Conservation (phyloP, 35 echinoderm and acorn worm genomes). For the Strongylocentrotus purpuratus region DNA sequence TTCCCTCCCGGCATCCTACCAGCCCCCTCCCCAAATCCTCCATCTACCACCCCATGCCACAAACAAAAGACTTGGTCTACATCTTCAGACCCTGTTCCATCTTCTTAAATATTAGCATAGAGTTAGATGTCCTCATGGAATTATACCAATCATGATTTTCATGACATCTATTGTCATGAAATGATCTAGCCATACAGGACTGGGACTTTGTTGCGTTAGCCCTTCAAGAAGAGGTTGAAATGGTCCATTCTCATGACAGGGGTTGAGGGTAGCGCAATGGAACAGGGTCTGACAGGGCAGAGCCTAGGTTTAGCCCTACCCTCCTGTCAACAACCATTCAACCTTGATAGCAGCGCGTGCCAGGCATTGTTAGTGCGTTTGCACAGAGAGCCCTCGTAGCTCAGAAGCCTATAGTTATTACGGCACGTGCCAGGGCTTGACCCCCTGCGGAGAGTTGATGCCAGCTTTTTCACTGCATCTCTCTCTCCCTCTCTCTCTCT, state of each 20-base stretch:
- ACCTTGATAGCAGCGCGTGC: not conserved
- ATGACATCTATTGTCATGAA: not conserved
- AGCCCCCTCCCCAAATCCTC: not conserved
- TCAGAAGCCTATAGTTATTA: not conserved
- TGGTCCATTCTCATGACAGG: not conserved
- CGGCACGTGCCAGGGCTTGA: constrained; percentile 40
- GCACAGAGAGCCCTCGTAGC: not conserved
- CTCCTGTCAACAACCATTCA: constrained; percentile 37
- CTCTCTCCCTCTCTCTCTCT: not conserved
- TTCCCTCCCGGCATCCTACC: not conserved
- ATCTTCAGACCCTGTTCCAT: not conserved
- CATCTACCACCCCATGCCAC: not conserved
- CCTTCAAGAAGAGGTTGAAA: not conserved
- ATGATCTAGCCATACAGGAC: not conserved
- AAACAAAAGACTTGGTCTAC: constrained; percentile 13
- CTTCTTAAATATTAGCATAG: not conserved
- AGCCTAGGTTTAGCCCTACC: not conserved
- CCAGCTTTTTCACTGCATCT: not conserved
- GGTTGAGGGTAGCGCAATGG: not conserved
- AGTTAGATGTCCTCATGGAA: not conserved
- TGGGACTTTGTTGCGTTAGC: not conserved
- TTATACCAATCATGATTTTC: not conserved
- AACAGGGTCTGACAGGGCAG: not conserved
- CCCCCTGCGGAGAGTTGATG: constrained; percentile 22
- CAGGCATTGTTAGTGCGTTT: constrained; percentile 9